A percentile compares a stretch with the other conserved stretches of the same genome.
Conservation (phyloP, 2,113 vertebrate genomes). For the Salvelinus fontinalis region DNA sequence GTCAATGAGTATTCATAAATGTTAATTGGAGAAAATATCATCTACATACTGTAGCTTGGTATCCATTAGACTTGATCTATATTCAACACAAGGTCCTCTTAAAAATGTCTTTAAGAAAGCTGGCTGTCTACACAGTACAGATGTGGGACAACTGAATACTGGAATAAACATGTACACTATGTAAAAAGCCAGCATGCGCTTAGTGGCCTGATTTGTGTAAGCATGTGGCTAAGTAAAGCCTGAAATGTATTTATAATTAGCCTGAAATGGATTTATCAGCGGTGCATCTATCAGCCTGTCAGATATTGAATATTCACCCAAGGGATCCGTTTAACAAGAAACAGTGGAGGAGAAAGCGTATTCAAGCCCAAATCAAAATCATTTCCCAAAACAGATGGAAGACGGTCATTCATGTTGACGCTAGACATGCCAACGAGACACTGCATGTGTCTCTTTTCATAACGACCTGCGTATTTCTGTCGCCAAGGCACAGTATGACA, state of each 20-base stretch:
- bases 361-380: constrained; percentile 13
- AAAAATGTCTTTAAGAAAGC: constrained; percentile 25
- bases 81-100: constrained; percentile 19
- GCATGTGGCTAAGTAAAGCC: background rate
- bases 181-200: background rate
- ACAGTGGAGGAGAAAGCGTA: constrained; percentile 9
- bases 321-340: constrained; percentile 12
- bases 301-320: background rate
- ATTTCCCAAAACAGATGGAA: constrained; percentile 10
- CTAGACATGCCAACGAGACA: constrained; percentile 16
- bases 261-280: background rate
- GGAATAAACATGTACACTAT: background rate
- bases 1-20: background rate
- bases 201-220: background rate
- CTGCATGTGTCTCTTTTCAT: constrained; percentile 28
- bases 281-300: background rate
- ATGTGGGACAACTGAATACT: constrained; percentile 30
- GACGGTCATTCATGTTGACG: constrained; percentile 16
- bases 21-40: constrained; percentile 13
- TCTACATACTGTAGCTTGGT: constrained; percentile 36
- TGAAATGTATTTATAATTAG: background rate
- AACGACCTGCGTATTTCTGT: constrained; percentile 22
- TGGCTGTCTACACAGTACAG: constrained; percentile 34
- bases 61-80: constrained; percentile 47
- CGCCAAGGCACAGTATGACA: constrained; percentile 12